phyloP scores from a whole-genome alignment of 1,140 invertebrate genomes.

The Procambarus clarkii region DNA sequence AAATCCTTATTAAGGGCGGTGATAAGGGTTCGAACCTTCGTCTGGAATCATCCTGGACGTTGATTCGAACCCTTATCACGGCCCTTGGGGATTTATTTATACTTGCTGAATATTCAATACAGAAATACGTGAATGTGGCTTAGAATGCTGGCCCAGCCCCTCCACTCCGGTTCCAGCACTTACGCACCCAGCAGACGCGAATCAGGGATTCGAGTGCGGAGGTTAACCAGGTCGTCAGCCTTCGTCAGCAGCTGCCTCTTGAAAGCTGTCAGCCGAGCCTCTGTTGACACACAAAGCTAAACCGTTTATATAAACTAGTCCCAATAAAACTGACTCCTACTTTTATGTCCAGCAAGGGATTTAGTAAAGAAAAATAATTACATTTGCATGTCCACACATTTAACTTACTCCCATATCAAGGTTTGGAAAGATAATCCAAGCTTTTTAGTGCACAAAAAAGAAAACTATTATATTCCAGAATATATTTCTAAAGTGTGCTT shows the following conservation, averaged over 20 bases:
- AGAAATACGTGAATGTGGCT: not conserved
- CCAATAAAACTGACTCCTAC: no score
- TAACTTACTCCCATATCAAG: not conserved
- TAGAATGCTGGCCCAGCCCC: not conserved
- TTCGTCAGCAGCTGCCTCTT: slow-evolving; percentile 8
- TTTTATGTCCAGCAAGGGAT: not conserved
- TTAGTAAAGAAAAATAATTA: not conserved
- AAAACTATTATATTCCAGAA: no score
- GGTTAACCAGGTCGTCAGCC: not conserved
- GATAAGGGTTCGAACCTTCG: no score
- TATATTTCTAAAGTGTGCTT: no score
- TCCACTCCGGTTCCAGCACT: not conserved
- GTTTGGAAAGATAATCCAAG: not conserved
- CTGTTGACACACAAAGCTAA: not conserved
- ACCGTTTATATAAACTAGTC: no score
- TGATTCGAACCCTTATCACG: no score
- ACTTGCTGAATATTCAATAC: no score
- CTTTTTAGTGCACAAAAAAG: not conserved
- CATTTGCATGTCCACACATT: not conserved
- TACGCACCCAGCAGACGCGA: not conserved
- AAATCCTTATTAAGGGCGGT: no score
- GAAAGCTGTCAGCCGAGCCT: not conserved
- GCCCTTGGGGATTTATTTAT: no score
- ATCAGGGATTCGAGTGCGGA: not conserved
- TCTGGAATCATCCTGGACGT: no score